Evolutionary conservation across 2,797 vertebrate genomes (phyloP).

Genomic region (Pseudochirops corinnae): DNA sequence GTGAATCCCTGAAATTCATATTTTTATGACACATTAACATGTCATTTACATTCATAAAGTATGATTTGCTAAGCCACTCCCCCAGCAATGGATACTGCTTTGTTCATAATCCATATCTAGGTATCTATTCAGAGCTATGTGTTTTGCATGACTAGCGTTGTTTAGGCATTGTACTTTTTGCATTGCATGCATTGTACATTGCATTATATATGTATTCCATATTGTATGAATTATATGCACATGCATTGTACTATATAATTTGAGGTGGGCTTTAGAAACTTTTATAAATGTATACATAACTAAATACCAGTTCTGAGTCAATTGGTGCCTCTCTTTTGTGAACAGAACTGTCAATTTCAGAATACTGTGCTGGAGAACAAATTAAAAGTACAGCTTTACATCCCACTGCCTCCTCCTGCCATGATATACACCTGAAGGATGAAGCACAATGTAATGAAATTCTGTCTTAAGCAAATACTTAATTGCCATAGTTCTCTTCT

Average conservation of each 20-base stretch:
- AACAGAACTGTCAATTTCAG: constrained; percentile 30
- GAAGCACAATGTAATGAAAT: constrained; percentile 52
- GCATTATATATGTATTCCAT: not conserved
- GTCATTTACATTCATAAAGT: not conserved
- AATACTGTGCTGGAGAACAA: constrained; percentile 40
- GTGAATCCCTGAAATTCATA: not conserved
- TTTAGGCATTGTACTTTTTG: not conserved
- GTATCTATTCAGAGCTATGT: not conserved
- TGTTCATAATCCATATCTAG: not conserved
- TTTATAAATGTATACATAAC: not conserved
- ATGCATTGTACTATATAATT: not conserved
- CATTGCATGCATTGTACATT: not conserved
- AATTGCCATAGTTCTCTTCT: constrained; percentile 50
- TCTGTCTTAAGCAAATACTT: constrained; percentile 53
- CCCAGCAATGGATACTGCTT: not conserved
- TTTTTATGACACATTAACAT: not conserved
- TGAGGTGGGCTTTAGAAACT: not conserved
- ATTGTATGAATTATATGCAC: not conserved
- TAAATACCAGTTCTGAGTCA: constrained; percentile 38
- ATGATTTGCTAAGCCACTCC: not conserved
- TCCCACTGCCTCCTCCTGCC: constrained; percentile 23
- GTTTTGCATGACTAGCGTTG: not conserved
- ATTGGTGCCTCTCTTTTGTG: constrained; percentile 1
- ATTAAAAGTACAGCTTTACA: constrained; percentile 42
- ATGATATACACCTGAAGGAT: constrained; percentile 51